A percentile compares a stretch with the other conserved stretches of the same genome.
phyloP scores from a whole-genome alignment of 2,888 invertebrate species.

The Ectobius pallidus region DNA sequence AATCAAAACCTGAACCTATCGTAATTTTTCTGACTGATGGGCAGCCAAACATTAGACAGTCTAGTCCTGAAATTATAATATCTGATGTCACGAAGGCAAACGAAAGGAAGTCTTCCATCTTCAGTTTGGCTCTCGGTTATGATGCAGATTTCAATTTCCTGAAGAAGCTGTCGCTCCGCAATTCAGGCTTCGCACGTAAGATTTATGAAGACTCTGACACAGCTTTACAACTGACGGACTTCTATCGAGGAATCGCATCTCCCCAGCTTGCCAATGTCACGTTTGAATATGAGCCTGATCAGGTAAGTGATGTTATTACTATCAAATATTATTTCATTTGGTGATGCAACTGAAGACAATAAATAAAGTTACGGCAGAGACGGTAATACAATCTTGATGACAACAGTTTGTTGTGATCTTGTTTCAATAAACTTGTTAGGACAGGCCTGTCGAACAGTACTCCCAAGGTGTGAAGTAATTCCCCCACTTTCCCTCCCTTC shows the following conservation, averaged over 20 bases:
- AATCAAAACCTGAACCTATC: slow-evolving; percentile 60
- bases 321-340: no score
- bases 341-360: no score
- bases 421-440: no score
- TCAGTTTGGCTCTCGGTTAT: slow-evolving; percentile 72
- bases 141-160: slow-evolving; percentile 71
- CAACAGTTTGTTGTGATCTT: no score
- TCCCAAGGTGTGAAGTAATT: no score
- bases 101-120: slow-evolving; percentile 59
- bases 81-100: slow-evolving; percentile 61
- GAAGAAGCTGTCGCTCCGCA: slow-evolving; percentile 67
- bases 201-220: slow-evolving; percentile 75
- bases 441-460: no score
- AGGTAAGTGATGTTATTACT: no score
- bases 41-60: slow-evolving; percentile 65
- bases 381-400: no score
- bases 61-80: slow-evolving; percentile 58
- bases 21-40: slow-evolving; percentile 72
- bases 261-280: slow-evolving; percentile 69
- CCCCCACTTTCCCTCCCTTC: no score
- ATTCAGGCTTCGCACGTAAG: slow-evolving; percentile 69
- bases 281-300: slow-evolving; percentile 65
- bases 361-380: no score
- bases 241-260: slow-evolving; percentile 71
- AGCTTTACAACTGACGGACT: slow-evolving; percentile 67